Base-by-base conservation (phyloP, 2,888 invertebrate genomes). In the Cerceris ruficornis region DNA sequence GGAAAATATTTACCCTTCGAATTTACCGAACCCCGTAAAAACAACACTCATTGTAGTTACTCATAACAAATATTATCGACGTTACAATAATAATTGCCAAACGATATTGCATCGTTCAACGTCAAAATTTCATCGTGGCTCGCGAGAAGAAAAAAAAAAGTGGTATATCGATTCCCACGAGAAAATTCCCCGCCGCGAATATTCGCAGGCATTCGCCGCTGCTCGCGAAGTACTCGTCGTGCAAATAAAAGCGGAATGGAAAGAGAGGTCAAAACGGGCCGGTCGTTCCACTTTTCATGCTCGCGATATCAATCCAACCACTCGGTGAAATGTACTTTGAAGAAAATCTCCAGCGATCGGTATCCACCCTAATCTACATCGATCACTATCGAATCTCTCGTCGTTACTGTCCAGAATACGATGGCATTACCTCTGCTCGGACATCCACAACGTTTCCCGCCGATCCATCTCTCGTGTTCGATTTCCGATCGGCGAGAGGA, bases 321-420 rank as follows among this genome's bases (percentile, higher is more conserved):
- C 59, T 42, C 55, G 28, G n/a, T 50, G 7, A 55, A 46, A 55
- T 52, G 11, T 28, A 17, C 50, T 68, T 41, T n/a, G 60, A 69
- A n/a, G 42, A 65, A 79, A 59, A 71, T 65, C 65, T 58, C 2
- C 11, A 54, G 11, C 49, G 61, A 69, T 67, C n/a, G 6, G 39
- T 6, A 7, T 55, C 13, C 41, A 39, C 41, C 15, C 46, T 15
- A 39, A 60, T 66, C 59, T 41, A 54, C 43, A 59, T 70, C 70
- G 55, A 70, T 64, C 62, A 50, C 11, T 13, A 49, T 58, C 15
- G 15, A 14, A 42, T 57, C 14, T 46, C 54, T 49, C 55, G 46
- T 72, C 71, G 73, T 77, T 72, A 42, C 42, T 17, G 49, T 69
- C 46, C 17, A 55, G 42, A 73, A 70, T 57, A 55, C 43, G 60